These are phyloP conservation scores for Therioaphis trifolii DNA, from an alignment of 2,888 invertebrate genomes.

Conservation along the genomic window DNA sequence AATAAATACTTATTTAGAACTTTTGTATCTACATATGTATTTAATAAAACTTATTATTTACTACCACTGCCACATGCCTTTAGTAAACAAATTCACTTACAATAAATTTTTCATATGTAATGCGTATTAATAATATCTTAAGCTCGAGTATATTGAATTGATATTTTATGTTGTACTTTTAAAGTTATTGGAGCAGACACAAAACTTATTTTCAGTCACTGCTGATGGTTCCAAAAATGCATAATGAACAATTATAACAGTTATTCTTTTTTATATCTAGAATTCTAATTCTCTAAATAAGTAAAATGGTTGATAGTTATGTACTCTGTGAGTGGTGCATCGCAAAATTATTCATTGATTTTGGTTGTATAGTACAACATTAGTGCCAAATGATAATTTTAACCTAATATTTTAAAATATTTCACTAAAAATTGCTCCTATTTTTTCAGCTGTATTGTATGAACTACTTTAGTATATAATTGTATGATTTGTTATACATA, in stretches of 20 bases:
- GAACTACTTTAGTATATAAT: not conserved
- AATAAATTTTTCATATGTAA: not conserved
- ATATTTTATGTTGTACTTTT: constrained; percentile 3
- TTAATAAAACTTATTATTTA: not conserved
- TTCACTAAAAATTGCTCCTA: too few relatives aligned
- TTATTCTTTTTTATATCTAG: too few relatives aligned
- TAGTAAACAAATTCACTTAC: not conserved
- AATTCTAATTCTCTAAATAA: too few relatives aligned
- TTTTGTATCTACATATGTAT: not conserved
- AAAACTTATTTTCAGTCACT: not conserved
- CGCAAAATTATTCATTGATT: too few relatives aligned
- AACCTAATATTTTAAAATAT: too few relatives aligned
- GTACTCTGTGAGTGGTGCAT: too few relatives aligned
- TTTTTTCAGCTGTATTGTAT: not conserved
- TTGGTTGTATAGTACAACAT: too few relatives aligned
- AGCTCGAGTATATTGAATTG: too few relatives aligned
- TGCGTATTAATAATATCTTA: not conserved
- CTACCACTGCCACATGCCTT: constrained; percentile 9
- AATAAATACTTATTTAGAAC: not conserved
- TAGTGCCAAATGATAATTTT: too few relatives aligned
- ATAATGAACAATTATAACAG: too few relatives aligned
- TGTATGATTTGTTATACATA: not conserved
- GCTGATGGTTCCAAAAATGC: too few relatives aligned
- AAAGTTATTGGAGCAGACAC: not conserved
- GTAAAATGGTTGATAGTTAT: too few relatives aligned